Evolutionary conservation across 1,140 invertebrate genomes (phyloP).

Genomic region (Neuroterus valhalla): DNA sequence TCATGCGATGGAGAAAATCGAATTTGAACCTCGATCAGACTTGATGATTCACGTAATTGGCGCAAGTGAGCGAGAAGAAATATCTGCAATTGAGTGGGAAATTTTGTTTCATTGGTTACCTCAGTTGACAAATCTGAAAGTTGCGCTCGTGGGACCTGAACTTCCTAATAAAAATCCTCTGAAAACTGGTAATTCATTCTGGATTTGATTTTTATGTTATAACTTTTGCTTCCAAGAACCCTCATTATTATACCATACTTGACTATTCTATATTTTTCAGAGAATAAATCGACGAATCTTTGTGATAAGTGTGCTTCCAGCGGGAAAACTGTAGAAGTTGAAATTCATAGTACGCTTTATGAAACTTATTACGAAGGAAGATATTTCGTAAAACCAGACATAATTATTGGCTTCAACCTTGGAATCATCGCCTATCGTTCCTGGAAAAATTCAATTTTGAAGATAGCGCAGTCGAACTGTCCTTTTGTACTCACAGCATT

Average conservation of each 20-base stretch:
- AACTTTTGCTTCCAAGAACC: not conserved
- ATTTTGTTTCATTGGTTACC: slow-evolving; percentile 25
- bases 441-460: slow-evolving; percentile 2
- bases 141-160: slow-evolving; percentile 11
- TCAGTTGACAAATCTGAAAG: not conserved
- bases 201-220: not conserved
- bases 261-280: not conserved
- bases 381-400: slow-evolving; percentile 7
- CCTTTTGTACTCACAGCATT: not conserved
- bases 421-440: slow-evolving; percentile 11
- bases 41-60: not conserved
- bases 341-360: not conserved
- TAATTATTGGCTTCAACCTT: slow-evolving; percentile 6
- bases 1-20: not conserved
- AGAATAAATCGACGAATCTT: not conserved
- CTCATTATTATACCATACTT: not conserved
- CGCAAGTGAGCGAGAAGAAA: slow-evolving; percentile 7
- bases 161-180: not conserved
- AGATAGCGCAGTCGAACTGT: not conserved
- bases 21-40: not conserved
- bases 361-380: not conserved
- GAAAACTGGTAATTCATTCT: not conserved
- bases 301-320: not conserved
- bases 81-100: not conserved
- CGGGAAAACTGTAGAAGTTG: not conserved